Evolutionary conservation across 2,113 vertebrate genomes (phyloP).

Genomic region (Chionodraco myersi): DNA sequence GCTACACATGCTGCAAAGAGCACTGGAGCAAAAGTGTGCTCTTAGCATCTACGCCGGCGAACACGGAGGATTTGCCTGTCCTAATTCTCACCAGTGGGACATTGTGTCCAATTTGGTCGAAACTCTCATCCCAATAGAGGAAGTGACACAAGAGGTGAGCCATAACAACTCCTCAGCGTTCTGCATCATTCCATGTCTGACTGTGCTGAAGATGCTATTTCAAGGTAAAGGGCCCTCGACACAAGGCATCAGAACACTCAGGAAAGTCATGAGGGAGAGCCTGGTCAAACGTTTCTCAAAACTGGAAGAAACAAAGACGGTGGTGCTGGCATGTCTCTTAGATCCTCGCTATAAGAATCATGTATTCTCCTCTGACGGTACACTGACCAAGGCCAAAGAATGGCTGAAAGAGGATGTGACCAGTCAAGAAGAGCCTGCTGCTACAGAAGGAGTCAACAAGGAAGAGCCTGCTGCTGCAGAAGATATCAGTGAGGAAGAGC

Average conservation of each 20-base stretch:
- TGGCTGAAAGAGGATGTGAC: background rate
- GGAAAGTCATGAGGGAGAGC: background rate
- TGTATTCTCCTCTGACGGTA: background rate
- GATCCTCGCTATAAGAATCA: background rate
- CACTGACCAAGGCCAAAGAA: background rate
- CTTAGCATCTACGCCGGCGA: background rate
- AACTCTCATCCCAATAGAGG: background rate
- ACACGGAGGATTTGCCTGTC: background rate
- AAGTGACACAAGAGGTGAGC: background rate
- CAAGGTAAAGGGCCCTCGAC: background rate
- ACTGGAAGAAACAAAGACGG: background rate
- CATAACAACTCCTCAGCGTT: background rate
- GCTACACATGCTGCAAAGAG: background rate
- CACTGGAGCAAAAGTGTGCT: background rate
- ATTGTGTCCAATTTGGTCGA: background rate
- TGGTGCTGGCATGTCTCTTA: background rate
- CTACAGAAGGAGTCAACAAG: too few species aligned
- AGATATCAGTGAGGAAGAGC: background rate
- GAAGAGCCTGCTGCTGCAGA: too few species aligned
- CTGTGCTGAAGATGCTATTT: background rate
- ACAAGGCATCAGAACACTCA: background rate
- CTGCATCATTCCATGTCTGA: background rate
- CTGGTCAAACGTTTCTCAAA: background rate
- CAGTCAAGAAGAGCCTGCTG: background rate
- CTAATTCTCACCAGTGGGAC: background rate